A percentile compares a stretch with the other conserved stretches of the same genome.
These are phyloP conservation scores for Campylorhamphus procurvoides DNA, from an alignment of 2,113 vertebrate species.

Conservation along the genomic window DNA sequence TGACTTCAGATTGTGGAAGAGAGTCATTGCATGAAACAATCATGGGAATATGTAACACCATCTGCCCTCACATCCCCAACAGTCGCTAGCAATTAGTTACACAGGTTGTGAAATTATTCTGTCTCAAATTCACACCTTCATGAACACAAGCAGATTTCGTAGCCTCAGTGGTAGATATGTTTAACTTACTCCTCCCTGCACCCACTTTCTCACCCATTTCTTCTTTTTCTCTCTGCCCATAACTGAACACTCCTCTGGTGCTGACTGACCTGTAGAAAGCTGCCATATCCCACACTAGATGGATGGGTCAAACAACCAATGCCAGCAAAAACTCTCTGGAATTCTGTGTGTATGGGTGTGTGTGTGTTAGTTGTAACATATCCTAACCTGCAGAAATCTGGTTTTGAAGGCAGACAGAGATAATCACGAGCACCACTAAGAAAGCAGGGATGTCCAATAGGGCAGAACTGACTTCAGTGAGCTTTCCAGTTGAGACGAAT, in stretches of 20 bases:
- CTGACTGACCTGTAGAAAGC: fast-evolving
- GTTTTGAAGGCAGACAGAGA: not conserved
- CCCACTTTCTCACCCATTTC: not conserved
- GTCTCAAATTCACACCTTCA: not conserved
- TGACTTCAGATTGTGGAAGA: not conserved
- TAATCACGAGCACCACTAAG: not conserved
- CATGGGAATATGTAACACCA: not conserved
- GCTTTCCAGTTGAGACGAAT: not conserved
- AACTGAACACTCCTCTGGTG: fast-evolving
- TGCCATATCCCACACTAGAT: fast-evolving
- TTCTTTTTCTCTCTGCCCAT: not conserved
- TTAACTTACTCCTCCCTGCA: not conserved
- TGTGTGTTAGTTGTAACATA: not conserved
- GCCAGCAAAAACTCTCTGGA: not conserved
- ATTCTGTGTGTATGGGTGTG: not conserved
- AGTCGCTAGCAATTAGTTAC: not conserved
- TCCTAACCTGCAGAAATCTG: not conserved
- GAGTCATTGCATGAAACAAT: not conserved
- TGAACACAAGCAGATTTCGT: not conserved
- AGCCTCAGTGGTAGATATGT: not conserved
- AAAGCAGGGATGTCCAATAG: not conserved
- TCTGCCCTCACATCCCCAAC: not conserved
- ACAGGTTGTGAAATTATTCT: not conserved
- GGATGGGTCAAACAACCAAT: not conserved
- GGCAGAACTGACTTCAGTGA: not conserved